Evolutionary conservation across 2,888 invertebrate genomes (phyloP), one percentile per base, ranked within the genome.

Genomic region (Timema cristinae): DNA sequence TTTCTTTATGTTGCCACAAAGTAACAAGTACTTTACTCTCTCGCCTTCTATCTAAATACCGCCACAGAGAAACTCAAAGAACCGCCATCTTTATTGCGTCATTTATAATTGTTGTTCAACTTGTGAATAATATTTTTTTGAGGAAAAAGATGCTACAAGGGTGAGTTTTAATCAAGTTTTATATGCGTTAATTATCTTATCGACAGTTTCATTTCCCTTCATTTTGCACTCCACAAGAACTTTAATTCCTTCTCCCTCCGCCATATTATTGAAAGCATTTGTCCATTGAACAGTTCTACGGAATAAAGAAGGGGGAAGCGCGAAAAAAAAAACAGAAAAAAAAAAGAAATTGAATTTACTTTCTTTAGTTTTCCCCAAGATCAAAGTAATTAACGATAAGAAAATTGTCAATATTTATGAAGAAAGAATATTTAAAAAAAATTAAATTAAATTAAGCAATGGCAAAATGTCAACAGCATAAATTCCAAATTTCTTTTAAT

Each of bases 41-140:
- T 13, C 63, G 32, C 10, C 6, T 10, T 63, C 47, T 63, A 63
- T 32, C 32, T 63, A 63, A 63, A 63, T 63, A 63, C 63, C 63
- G 10, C 63, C 47, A 9, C 47, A 63, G 4, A 63, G n/a, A 32
- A n/a, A 11, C 47, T 63, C 63, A 63, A 63, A 68, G 52, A 59
- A n/a, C 49, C 32, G 49, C 49, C 47, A 13, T 52, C n/a, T 68
- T 68, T 68, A 68, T 68, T 68, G 68, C 68, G 16, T 68, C 54
- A 68, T 68, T 68, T 56, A 56, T 68, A 68, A 68, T 59, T 68
- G 59, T 47, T 32, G 32, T 63, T 63, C 63, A 63, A 63, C 11
- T 63, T 63, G 47, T 11, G 13, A 63, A 63, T 7, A 63, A 56
- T 6, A 56, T 10, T 15, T 10, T 15, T 7, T 56, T 59, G 32